phyloP scores from a whole-genome alignment of 2,888 invertebrate genomes.

The Apantesis nais region DNA sequence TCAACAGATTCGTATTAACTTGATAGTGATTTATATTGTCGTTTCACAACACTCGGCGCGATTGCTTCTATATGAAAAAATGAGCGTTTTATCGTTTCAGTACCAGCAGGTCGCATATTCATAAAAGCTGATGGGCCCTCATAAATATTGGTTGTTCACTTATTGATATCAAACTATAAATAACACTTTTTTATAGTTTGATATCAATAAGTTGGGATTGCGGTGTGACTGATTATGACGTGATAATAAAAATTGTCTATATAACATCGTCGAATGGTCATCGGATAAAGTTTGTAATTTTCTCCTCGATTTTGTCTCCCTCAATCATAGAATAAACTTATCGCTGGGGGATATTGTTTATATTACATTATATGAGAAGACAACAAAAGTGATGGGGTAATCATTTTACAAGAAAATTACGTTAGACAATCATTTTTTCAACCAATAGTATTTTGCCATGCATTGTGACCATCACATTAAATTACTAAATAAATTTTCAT shows the following conservation, averaged over 20 bases:
- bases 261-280: conserved; percentile 22
- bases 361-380: conserved; percentile 23
- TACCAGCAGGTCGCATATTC: conserved; percentile 72
- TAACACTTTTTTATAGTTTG: conserved; percentile 54
- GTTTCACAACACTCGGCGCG: conserved; percentile 31
- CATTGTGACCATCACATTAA: no score
- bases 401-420: not conserved
- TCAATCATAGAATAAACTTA: conserved; percentile 30
- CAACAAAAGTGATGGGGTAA: not conserved
- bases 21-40: conserved; percentile 64
- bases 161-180: conserved; percentile 55
- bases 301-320: conserved; percentile 34
- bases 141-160: conserved; percentile 66
- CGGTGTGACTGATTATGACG: conserved; percentile 40
- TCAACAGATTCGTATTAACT: conserved; percentile 54
- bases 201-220: conserved; percentile 29
- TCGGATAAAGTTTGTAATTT: conserved; percentile 41
- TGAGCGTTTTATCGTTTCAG: conserved; percentile 67
- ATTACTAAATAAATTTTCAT: not conserved
- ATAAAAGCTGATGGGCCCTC: conserved; percentile 65
- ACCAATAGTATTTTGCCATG: not conserved
- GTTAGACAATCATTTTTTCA: not conserved
- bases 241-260: conserved; percentile 34
- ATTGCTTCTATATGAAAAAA: conserved; percentile 59
- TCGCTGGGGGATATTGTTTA: conserved; percentile 15